A percentile compares a stretch with the other conserved stretches of the same genome.
Evolutionary conservation across 2,888 invertebrate genomes (phyloP).

Genomic region (Eurois occulta): DNA sequence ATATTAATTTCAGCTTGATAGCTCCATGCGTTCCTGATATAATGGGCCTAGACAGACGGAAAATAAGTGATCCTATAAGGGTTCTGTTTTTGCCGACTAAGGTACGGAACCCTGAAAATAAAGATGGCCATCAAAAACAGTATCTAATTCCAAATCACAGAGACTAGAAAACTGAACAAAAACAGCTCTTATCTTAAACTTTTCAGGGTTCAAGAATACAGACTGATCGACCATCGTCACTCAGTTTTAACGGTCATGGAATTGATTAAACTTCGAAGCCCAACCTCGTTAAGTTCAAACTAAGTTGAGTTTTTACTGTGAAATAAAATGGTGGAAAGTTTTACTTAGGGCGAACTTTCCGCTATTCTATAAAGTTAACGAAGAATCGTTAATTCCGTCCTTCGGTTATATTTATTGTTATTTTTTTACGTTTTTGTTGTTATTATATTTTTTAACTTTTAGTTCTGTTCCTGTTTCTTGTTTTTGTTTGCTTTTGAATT

Average conservation of each 20-base stretch:
- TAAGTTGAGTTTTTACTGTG: conserved; percentile 74
- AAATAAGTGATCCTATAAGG: too few relatives aligned
- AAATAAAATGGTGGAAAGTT: conserved; percentile 72
- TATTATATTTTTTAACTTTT: conserved; percentile 52
- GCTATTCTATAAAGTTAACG: conserved; percentile 67
- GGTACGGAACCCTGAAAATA: too few relatives aligned
- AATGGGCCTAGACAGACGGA: too few relatives aligned
- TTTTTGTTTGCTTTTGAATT: conserved; percentile 3
- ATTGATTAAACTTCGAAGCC: conserved; percentile 71
- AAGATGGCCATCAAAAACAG: neutral
- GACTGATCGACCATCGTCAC: conserved; percentile 65
- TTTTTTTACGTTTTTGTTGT: conserved; percentile 48
- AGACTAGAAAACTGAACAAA: conserved; percentile 46
- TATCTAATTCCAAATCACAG: conserved; percentile 20
- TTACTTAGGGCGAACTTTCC: conserved; percentile 65
- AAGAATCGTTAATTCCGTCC: conserved; percentile 72
- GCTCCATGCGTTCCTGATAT: too few relatives aligned
- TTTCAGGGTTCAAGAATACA: conserved; percentile 54
- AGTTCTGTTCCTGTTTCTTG: neutral
- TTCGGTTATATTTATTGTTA: conserved; percentile 69
- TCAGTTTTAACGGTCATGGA: conserved; percentile 69
- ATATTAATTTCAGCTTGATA: too few relatives aligned
- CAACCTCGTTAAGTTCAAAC: conserved; percentile 68
- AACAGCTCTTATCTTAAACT: conserved; percentile 55
- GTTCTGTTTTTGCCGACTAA: too few relatives aligned